These are phyloP conservation scores for Eupeodes corollae DNA, from an alignment of 1,140 invertebrate species.

Conservation along the genomic window DNA sequence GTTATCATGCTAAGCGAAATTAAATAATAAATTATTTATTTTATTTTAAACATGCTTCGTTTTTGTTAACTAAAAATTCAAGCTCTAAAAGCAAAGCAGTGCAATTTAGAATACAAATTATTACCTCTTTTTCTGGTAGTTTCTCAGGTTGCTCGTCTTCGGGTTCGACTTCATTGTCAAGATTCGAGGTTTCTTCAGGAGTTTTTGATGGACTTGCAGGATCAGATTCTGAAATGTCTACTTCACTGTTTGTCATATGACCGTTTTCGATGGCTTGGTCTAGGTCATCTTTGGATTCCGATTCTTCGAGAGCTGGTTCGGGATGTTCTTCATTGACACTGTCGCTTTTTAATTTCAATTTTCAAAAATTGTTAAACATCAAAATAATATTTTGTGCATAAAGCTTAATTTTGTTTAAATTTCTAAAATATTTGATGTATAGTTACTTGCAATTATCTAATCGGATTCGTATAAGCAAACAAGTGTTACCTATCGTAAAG, in stretches of 20 bases:
- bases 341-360: conserved; percentile 10
- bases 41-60: conserved; percentile 16
- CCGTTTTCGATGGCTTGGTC: not conserved
- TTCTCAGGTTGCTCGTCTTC: conserved; percentile 7
- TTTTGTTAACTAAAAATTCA: not conserved
- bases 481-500: too few species aligned
- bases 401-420: not conserved
- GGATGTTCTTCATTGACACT: conserved; percentile 28
- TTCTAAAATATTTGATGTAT: too few species aligned
- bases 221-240: too few species aligned
- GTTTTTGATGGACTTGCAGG: too few species aligned
- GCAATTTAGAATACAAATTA: not conserved
- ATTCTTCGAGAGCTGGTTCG: not conserved
- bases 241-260: not conserved
- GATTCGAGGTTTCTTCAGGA: not conserved
- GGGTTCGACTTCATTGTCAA: too few species aligned
- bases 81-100: not conserved
- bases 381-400: too few species aligned
- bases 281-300: conserved; percentile 18
- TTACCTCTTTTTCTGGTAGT: conserved; percentile 4
- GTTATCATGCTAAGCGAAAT: not conserved
- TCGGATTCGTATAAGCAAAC: too few species aligned
- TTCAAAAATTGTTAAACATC: too few species aligned
- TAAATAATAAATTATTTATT: not conserved
- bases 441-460: too few species aligned